Conservation (phyloP, 2,888 invertebrate genomes). For the Andrena minutula region DNA sequence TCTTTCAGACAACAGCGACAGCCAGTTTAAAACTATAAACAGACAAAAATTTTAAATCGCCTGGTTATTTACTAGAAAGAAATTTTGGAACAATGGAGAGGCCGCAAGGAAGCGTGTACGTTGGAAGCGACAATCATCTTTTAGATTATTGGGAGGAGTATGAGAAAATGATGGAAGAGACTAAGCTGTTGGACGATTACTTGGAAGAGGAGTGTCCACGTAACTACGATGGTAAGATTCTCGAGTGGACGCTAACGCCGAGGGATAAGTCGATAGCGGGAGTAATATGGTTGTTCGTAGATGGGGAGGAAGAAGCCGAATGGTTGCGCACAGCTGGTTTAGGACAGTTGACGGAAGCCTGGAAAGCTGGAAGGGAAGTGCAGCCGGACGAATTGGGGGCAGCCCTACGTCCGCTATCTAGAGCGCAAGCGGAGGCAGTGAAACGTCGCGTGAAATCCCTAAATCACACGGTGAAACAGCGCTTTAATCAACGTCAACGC, state of each 20-base stretch:
- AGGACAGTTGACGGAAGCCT: constrained; percentile 89
- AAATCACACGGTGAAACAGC: constrained; percentile 90
- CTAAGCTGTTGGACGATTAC: constrained; percentile 86
- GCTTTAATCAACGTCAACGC: constrained; percentile 84
- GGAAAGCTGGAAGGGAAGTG: constrained; percentile 89
- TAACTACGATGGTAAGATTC: constrained; percentile 79
- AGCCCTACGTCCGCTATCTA: constrained; percentile 87
- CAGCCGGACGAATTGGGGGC: constrained; percentile 87
- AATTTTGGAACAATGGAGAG: constrained; percentile 76
- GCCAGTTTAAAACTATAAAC: not conserved
- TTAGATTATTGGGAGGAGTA: constrained; percentile 90
- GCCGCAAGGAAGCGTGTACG: constrained; percentile 76
- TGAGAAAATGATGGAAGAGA: constrained; percentile 87
- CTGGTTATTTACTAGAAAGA: not conserved
- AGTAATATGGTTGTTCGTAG: constrained; percentile 81
- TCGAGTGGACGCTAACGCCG: not conserved
- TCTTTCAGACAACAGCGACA: constrained; percentile 42
- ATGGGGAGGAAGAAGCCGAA: constrained; percentile 92
- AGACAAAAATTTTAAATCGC: not conserved
- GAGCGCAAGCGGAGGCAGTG: constrained; percentile 92
- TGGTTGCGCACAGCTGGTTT: constrained; percentile 92
- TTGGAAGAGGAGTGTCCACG: constrained; percentile 87
- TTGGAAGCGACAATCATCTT: constrained; percentile 85
- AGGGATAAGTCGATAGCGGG: not conserved
- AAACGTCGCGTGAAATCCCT: constrained; percentile 90